A percentile compares a stretch with the other conserved stretches of the same genome.
Evolutionary conservation across 2,888 invertebrate species (phyloP).

Genomic region (Philaethria dido): DNA sequence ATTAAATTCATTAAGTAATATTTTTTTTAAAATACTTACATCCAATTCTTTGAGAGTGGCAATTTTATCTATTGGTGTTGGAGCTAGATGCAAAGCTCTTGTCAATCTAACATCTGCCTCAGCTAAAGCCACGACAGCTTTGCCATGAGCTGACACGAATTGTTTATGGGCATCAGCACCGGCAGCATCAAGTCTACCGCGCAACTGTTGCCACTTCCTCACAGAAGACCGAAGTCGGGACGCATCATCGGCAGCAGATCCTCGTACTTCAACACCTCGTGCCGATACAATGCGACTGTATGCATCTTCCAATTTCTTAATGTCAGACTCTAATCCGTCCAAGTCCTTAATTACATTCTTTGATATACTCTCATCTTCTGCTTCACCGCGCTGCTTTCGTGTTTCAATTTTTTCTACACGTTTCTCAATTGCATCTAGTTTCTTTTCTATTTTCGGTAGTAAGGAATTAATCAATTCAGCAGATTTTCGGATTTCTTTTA

Average conservation of each 20-base stretch:
- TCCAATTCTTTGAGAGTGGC: slow-evolving; percentile 76
- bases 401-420: slow-evolving; percentile 81
- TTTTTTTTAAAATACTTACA: slow-evolving; percentile 63
- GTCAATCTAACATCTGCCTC: slow-evolving; percentile 89
- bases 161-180: slow-evolving; percentile 86
- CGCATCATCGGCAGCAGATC: slow-evolving; percentile 87
- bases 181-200: slow-evolving; percentile 84
- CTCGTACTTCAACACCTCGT: slow-evolving; percentile 85
- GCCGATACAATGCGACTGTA: slow-evolving; percentile 88
- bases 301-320: slow-evolving; percentile 86
- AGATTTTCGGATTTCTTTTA: slow-evolving; percentile 82
- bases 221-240: slow-evolving; percentile 85
- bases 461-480: slow-evolving; percentile 86
- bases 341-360: slow-evolving; percentile 82
- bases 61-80: slow-evolving; percentile 69
- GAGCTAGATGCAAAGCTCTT: slow-evolving; percentile 86
- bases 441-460: slow-evolving; percentile 85
- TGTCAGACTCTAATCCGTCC: slow-evolving; percentile 85
- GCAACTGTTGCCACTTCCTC: slow-evolving; percentile 87
- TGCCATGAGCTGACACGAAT: slow-evolving; percentile 88
- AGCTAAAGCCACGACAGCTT: slow-evolving; percentile 87
- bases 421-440: slow-evolving; percentile 84
- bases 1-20: not conserved
- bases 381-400: slow-evolving; percentile 71
- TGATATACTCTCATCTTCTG: slow-evolving; percentile 82